Percentiles rank a stretch among this genome's conserved stretches.
Evolutionary conservation across 2,113 vertebrate genomes (phyloP).

Genomic region (Oceanodroma tethys): DNA sequence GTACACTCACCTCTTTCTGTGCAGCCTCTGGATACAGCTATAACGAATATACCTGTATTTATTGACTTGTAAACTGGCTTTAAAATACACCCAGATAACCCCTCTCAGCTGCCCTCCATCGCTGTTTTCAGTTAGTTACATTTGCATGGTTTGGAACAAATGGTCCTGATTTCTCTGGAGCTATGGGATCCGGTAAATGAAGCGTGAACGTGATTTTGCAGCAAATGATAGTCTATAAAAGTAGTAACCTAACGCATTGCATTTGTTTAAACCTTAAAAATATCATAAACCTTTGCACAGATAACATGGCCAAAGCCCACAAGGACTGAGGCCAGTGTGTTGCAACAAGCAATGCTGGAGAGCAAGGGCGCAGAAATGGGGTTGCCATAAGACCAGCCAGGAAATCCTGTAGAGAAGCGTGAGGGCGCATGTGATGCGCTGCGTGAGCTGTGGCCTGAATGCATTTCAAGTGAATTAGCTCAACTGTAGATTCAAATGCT

Average conservation of each 20-base stretch:
- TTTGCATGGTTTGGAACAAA: not conserved
- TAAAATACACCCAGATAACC: not conserved
- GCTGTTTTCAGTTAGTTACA: not conserved
- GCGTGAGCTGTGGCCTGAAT: not conserved
- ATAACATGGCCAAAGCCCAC: not conserved
- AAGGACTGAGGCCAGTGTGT: rapidly evolving
- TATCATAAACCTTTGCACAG: not conserved
- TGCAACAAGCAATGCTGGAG: not conserved
- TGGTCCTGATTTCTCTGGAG: not conserved
- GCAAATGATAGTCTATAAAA: not conserved
- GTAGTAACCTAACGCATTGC: not conserved
- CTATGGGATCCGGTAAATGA: not conserved
- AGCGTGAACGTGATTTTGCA: not conserved
- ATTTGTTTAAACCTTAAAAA: not conserved
- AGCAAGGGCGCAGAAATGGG: rapidly evolving
- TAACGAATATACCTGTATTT: not conserved
- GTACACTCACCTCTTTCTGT: not conserved
- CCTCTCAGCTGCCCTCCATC: not conserved
- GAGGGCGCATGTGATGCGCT: rapidly evolving
- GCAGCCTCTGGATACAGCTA: not conserved
- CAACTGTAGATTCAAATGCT: not conserved
- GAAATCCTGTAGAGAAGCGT: not conserved
- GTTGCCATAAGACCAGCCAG: rapidly evolving
- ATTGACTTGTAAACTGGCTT: not conserved
- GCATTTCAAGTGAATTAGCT: not conserved